These are phyloP conservation scores for Rosalia funebris DNA, from an alignment of 2,888 invertebrate genomes.

Conservation along the genomic window DNA sequence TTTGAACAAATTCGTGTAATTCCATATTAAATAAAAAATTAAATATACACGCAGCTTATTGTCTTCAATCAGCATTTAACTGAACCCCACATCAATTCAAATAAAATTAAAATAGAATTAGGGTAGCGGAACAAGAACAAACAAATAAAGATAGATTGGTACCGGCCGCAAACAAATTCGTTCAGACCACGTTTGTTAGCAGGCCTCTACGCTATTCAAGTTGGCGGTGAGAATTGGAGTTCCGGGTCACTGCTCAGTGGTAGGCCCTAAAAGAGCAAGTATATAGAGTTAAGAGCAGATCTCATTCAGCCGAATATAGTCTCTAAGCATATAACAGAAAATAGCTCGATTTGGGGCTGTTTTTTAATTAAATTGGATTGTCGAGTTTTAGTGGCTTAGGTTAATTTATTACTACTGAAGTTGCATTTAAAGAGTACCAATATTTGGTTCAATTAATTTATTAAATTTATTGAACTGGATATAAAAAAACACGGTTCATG, in stretches of 20 bases:
- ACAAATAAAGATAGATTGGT: conserved; percentile 21
- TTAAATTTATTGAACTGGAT: too few species aligned
- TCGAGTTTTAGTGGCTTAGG: neutral
- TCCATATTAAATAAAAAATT: too few species aligned
- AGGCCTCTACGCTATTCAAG: conserved; percentile 18
- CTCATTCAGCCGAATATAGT: neutral
- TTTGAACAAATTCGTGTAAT: too few species aligned
- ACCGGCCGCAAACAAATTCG: conserved; percentile 20
- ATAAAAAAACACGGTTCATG: too few species aligned
- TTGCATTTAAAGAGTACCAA: too few species aligned
- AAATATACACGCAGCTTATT: neutral
- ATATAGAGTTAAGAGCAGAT: neutral
- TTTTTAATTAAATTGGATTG: neutral
- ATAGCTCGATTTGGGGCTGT: neutral
- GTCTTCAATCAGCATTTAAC: conserved; percentile 1
- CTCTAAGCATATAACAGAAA: neutral
- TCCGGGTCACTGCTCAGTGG: conserved; percentile 15
- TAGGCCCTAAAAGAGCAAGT: neutral
- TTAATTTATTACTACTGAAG: too few species aligned
- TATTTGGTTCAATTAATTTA: too few species aligned
- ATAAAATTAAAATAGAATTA: conserved; percentile 19
- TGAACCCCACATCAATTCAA: neutral
- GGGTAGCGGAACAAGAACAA: conserved; percentile 6
- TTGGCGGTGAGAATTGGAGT: conserved; percentile 20
- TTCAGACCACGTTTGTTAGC: conserved; percentile 16